Evolutionary conservation across 2,888 invertebrate species (phyloP).

Genomic region (Ormia ochracea): DNA sequence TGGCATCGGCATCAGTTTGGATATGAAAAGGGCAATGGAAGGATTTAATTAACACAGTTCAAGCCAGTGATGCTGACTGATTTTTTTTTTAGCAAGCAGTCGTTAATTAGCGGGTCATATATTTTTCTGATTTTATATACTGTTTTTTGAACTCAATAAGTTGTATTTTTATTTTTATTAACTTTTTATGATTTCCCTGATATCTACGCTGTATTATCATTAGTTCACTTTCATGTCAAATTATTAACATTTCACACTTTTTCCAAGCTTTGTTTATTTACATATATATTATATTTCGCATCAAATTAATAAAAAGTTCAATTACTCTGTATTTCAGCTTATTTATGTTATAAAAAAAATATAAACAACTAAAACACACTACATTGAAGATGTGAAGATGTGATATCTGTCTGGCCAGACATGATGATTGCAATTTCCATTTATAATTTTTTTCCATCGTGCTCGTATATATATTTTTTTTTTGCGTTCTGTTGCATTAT

Average conservation of each 20-base stretch:
- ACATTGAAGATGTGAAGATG: not conserved
- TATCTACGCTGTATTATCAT: not conserved
- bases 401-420: slow-evolving; percentile 24
- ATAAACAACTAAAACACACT: no score
- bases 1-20: no score
- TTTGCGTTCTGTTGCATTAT: slow-evolving; percentile 2
- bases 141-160: no score
- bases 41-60: no score
- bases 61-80: no score
- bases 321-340: slow-evolving; percentile 10
- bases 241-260: not conserved
- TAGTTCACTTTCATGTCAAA: slow-evolving; percentile 21
- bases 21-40: no score
- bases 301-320: slow-evolving; percentile 24
- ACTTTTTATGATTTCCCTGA: not conserved
- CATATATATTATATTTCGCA: not conserved
- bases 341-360: not conserved
- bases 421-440: slow-evolving; percentile 4
- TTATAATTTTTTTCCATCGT: not conserved
- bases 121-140: no score
- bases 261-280: not conserved
- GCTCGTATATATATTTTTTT: not conserved
- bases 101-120: no score
- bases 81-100: no score
- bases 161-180: no score